phyloP scores from a whole-genome alignment of 2,797 vertebrate species.

The Pipistrellus nathusii region DNA sequence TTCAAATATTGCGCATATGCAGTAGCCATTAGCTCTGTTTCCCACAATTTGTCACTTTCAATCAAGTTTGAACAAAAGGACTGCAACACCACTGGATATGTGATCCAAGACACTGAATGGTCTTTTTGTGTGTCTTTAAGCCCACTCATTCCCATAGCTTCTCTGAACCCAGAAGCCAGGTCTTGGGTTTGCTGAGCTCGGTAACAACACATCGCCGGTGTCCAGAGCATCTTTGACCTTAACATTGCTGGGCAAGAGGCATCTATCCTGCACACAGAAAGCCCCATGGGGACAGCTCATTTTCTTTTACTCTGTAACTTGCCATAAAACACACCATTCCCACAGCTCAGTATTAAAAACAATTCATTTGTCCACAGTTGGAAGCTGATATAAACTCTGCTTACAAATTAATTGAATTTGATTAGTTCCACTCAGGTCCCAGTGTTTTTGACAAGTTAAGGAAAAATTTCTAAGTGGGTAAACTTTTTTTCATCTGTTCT shows the following conservation, averaged over 20 bases:
- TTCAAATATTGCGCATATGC: background rate
- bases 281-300: background rate
- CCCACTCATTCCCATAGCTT: background rate
- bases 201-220: background rate
- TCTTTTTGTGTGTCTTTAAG: background rate
- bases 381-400: slow-evolving; percentile 73
- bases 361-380: slow-evolving; percentile 76
- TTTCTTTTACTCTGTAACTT: slow-evolving; percentile 50
- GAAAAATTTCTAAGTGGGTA: slow-evolving; percentile 68
- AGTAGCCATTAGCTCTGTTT: background rate
- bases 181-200: background rate
- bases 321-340: slow-evolving; percentile 19
- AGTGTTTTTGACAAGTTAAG: slow-evolving; percentile 82
- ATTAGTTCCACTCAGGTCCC: slow-evolving; percentile 78
- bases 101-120: background rate
- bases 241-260: background rate
- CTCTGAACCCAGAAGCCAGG: background rate
- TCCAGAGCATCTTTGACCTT: slow-evolving; percentile 24
- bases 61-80: slow-evolving; percentile 8
- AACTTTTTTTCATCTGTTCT: slow-evolving; percentile 80
- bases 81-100: background rate
- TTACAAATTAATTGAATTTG: slow-evolving; percentile 81
- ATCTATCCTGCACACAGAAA: background rate
- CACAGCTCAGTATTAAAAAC: slow-evolving; percentile 37
- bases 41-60: background rate